These are phyloP conservation scores for Copidosoma floridanum DNA, from an alignment of 1,140 invertebrate genomes.

Conservation along the genomic window DNA sequence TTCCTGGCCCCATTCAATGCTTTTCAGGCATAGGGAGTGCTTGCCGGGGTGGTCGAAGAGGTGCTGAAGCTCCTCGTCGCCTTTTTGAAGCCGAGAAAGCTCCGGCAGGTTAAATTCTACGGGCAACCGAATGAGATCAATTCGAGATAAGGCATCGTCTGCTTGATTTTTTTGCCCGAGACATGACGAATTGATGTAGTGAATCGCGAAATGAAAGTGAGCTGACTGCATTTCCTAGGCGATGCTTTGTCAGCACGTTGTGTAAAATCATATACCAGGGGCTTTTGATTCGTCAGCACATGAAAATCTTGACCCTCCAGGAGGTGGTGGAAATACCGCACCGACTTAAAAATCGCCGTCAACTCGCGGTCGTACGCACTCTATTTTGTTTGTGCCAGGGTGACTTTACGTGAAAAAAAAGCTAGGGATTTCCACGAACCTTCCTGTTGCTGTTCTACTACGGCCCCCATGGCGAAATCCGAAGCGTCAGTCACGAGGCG, in stretches of 20 bases:
- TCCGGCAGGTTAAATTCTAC: no score
- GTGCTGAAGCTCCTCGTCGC: no score
- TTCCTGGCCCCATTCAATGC: not conserved
- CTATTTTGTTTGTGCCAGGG: slow-evolving; percentile 19
- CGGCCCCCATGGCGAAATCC: slow-evolving; percentile 15
- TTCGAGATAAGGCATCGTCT: no score
- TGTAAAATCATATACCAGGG: slow-evolving; percentile 30
- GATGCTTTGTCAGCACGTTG: slow-evolving; percentile 24
- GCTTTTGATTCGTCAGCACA: slow-evolving; percentile 40
- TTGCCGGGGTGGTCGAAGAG: no score
- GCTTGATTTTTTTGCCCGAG: no score
- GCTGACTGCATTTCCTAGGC: slow-evolving; percentile 23
- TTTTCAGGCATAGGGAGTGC: not conserved
- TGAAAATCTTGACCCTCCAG: slow-evolving; percentile 4
- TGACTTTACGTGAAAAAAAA: slow-evolving; percentile 34
- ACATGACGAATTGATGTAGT: no score
- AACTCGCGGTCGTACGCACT: slow-evolving; percentile 38
- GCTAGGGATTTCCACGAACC: slow-evolving; percentile 24
- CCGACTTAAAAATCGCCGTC: slow-evolving; percentile 26
- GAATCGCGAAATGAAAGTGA: no score
- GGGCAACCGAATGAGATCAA: no score
- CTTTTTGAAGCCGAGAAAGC: no score
- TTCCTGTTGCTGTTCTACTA: slow-evolving; percentile 18
- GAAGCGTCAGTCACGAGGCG: not conserved
- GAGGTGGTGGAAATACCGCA: slow-evolving; percentile 12